Evolutionary conservation across 2,113 vertebrate species (phyloP), one percentile per base, ranked within the genome.

Genomic region (Motacilla alba): DNA sequence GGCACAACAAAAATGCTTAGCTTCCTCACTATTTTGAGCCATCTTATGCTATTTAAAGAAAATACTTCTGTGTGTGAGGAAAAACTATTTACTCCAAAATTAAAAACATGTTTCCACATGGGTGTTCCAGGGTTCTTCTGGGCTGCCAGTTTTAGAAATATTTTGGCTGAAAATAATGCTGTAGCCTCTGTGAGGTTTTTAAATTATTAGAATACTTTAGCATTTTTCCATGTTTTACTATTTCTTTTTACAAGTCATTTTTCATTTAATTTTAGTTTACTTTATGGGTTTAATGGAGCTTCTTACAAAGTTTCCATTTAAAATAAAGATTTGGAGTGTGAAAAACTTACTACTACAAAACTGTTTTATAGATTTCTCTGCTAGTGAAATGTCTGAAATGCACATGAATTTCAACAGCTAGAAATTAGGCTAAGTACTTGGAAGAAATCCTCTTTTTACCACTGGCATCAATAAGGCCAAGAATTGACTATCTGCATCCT

Each of bases 61-160:
- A 80, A 67, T 77, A 92, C 58, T 94, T 96, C 73, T 78, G 19
- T 91, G 68, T 52, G n/a, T 41, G 47, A 69, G 88, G 76, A 95
- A 97, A 96, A 96, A 90, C 90, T 95, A 97, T 97, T 98, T 97
- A 96, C 86, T 97, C 70, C 77, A 95, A 97, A 98, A 94, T 97
- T 70, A 92, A 97, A 97, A 98, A 90, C 96, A 96, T 95, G 63
- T 96, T 97, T 98, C 95, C 83, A 87, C 75, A 83, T 97, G 97
- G 96, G 97, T 98, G 96, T 97, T 97, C 97, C 91, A 84, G 64
- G 76, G 73, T 67, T 96, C 89, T 79, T 97, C 83, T 95, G 75
- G 77, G 79, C 89, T 96, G 96, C 52, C 68, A 89, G 69, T 89
- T 97, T 89, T 75, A 95, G 84, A 97, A 93, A 92, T 93, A 94